Base-by-base conservation (phyloP, 2,113 vertebrate genomes). In the Pseudolaguvia tuberculata region DNA sequence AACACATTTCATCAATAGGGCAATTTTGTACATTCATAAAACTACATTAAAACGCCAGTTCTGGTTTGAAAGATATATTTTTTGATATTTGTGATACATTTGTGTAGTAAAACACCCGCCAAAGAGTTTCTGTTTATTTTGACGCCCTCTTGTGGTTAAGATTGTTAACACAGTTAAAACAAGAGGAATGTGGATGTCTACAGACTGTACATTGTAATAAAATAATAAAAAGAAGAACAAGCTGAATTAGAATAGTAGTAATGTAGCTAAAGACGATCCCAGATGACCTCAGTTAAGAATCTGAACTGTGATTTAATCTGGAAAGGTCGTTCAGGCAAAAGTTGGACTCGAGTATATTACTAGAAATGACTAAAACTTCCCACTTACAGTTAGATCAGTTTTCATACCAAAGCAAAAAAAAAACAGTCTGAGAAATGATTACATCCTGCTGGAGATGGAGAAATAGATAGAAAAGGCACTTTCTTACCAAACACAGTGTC, bases 401-500 rank as follows among this genome's bases (percentile, higher is more conserved):
- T 65, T 45, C n/a, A 18, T 68, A 5, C 31, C 17, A 52, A 17
- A 15, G 18, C 3, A 3, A 52, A 20, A 68, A 27, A 9, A 57
- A 47, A 31, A 9, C 39, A 35, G 25, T 62, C 31, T 39, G 8
- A 5, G 61, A 25, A 47, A 65, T 65, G 23, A 63, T 6, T 2
- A 42, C 4, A 12, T 14, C 2, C 2, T 11, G 3, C 15, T 20
- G 20, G 11, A 59, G 2, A 31, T 0, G 27, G 29, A n/a, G 8
- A 4, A 13, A 45, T 2, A 23, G 12, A 14, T 8, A 67, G 4
- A 27, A 23, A 4, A 0, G 17, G 17, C n/a, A 75, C 7, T 1
- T 82, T 94, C 96, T 97, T 90, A 99, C 96, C 96, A 96, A 91
- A 89, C 90, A 93, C 67, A 95, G 86, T 20, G 92, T 91, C 73